A percentile compares a stretch with the other conserved stretches of the same genome.
Conservation (phyloP, 2,113 vertebrate genomes). For the Gadus chalcogrammus region DNA sequence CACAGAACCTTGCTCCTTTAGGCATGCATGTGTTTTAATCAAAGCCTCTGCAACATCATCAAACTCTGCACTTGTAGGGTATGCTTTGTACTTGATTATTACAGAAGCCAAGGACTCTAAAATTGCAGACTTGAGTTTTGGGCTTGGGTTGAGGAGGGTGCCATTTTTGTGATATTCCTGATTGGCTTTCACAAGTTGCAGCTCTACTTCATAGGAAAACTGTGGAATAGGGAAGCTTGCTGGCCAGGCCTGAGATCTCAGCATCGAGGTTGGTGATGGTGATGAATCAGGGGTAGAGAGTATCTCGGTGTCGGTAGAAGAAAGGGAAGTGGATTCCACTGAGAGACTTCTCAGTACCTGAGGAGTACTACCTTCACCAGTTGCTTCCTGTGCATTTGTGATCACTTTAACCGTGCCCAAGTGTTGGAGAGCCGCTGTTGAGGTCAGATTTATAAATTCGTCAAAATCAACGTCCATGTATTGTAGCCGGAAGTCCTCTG, state of each 20-base stretch:
- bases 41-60: constrained; percentile 19
- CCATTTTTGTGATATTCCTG: constrained; percentile 8
- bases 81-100: constrained; percentile 21
- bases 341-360: constrained; percentile 3
- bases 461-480: constrained; percentile 35
- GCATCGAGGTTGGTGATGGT: no score
- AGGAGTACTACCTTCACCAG: background rate
- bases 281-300: no score
- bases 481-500: constrained; percentile 23
- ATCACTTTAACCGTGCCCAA: constrained; percentile 4
- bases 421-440: background rate
- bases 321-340: background rate
- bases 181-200: constrained; percentile 24
- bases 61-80: constrained; percentile 9
- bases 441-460: constrained; percentile 30
- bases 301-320: background rate
- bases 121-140: constrained; percentile 28
- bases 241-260: background rate
- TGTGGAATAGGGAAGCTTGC: constrained; percentile 19
- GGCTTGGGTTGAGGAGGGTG: constrained; percentile 20
- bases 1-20: constrained; percentile 9
- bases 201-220: constrained; percentile 24
- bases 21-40: constrained; percentile 23
- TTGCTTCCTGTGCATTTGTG: no score
- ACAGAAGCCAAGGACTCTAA: constrained; percentile 28